Evolutionary conservation across 2,113 vertebrate species (phyloP), one percentile per base, ranked within the genome.

Genomic region (Tragelaphus imberbis): DNA sequence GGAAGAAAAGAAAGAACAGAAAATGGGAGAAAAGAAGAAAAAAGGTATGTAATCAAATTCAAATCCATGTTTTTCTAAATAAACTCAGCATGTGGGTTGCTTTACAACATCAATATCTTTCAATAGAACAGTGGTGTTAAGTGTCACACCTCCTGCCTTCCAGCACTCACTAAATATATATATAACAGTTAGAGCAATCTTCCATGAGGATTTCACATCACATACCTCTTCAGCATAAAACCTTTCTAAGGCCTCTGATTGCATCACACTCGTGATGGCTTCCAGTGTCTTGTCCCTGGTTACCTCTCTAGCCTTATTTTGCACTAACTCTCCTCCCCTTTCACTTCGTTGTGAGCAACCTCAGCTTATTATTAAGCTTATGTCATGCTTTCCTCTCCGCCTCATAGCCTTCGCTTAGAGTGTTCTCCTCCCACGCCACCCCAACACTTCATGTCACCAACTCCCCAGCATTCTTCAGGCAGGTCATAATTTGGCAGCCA

Each of bases 361-460:
- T 28, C 49, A 40, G 28, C 21, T 58, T 55, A 47, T 16, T 40
- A 47, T 16, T 81, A 80, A 65, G 47, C 80, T 25, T 28, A 16
- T 27, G 28, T 49, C n/a, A 3, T n/a, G 8, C 2, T 49, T 14
- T 9, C 15, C 6, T 11, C 1, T 53, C 36, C 0, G 0, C 36
- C 36, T 71, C 14, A 75, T 1, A 47, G 65, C 16, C 19, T 47
- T 84, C 5, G 1, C 2, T 82, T 15, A 21, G 1, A 36, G 36
- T 9, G 15, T 23, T 79, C 7, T 8, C 25, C 40, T 68, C 23
- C 13, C n/a, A 40, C 1, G 9, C 40, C 21, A 6, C 19, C 36
- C 23, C 40, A 58, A 36, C 2, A 21, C 33, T 16, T 59, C 44
- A 79, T 51, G 28, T 80, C 23, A 9, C 49, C 12, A 47, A 71